Evolutionary conservation across 2,113 vertebrate genomes (phyloP).

Genomic region (Petrocephalus microphthalmus): DNA sequence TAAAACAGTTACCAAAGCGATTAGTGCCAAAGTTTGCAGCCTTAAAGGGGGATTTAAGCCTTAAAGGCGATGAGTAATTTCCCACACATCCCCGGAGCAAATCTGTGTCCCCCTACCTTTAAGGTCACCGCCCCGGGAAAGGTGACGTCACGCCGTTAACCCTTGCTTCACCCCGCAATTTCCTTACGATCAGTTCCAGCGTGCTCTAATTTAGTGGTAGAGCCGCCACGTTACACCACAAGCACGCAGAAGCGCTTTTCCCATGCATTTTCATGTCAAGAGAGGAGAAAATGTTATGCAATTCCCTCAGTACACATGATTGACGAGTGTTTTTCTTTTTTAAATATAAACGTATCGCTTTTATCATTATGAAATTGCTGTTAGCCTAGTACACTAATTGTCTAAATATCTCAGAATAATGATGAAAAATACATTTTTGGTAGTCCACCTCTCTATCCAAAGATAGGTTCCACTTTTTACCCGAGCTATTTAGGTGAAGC

Average conservation of each 20-base stretch:
- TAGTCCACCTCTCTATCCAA: neutral
- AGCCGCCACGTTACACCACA: neutral
- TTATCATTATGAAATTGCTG: neutral
- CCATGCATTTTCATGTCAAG: neutral
- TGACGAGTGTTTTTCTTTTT: neutral
- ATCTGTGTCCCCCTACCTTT: conserved; percentile 40
- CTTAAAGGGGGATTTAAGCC: conserved; percentile 40
- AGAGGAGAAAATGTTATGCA: neutral
- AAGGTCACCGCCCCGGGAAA: conserved; percentile 56
- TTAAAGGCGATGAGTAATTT: conserved; percentile 39
- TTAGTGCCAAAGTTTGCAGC: conserved; percentile 25
- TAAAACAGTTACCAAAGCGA: conserved; percentile 1
- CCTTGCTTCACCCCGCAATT: conserved; percentile 42
- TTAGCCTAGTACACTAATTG: neutral
- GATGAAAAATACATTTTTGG: neutral
- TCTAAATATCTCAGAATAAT: neutral
- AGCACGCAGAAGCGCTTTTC: neutral
- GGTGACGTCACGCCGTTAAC: conserved; percentile 63
- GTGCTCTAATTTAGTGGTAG: neutral
- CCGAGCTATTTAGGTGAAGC: neutral
- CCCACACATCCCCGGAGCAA: conserved; percentile 42
- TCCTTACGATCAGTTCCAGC: neutral
- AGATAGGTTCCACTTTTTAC: neutral
- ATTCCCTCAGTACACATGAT: neutral
- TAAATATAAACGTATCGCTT: neutral